Conservation (phyloP, 1,140 invertebrate species). For the Diabrotica undecimpunctata region DNA sequence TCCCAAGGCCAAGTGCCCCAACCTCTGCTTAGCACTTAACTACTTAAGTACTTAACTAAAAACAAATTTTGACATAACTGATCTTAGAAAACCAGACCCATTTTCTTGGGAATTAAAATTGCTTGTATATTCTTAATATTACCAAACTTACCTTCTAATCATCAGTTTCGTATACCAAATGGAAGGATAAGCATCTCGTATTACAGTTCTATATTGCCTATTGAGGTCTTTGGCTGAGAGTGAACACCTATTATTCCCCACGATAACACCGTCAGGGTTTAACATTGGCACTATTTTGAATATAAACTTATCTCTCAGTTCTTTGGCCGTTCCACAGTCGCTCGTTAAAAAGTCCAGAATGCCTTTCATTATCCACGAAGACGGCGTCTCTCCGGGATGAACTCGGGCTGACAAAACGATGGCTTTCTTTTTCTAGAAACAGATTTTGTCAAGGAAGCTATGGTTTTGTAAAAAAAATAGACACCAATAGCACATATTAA, state of each 20-base stretch:
- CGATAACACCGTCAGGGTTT: constrained; percentile 94
- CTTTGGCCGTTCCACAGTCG: constrained; percentile 69
- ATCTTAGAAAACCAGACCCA: no score
- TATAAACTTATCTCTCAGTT: constrained; percentile 88
- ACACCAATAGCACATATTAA: no score
- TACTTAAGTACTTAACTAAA: no score
- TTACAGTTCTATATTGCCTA: constrained; percentile 83
- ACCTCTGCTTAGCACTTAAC: no score
- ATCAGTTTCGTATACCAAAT: constrained; percentile 91
- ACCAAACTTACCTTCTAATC: constrained; percentile 63
- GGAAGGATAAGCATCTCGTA: constrained; percentile 84
- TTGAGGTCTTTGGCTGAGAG: constrained; percentile 84
- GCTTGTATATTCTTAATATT: no score
- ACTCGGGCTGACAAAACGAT: constrained; percentile 87
- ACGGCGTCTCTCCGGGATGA: constrained; percentile 93
- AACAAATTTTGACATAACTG: no score
- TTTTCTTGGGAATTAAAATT: no score
- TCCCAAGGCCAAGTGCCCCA: no score
- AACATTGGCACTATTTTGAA: constrained; percentile 95
- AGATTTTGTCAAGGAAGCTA: no score
- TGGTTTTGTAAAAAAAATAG: no score
- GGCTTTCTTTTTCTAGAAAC: constrained; percentile 68
- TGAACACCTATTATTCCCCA: constrained; percentile 88
- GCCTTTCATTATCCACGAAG: constrained; percentile 97
- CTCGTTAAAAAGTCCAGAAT: constrained; percentile 87